These are phyloP conservation scores for Gisinianus flammeolus DNA, from an alignment of 2,888 invertebrate species.

Conservation along the genomic window DNA sequence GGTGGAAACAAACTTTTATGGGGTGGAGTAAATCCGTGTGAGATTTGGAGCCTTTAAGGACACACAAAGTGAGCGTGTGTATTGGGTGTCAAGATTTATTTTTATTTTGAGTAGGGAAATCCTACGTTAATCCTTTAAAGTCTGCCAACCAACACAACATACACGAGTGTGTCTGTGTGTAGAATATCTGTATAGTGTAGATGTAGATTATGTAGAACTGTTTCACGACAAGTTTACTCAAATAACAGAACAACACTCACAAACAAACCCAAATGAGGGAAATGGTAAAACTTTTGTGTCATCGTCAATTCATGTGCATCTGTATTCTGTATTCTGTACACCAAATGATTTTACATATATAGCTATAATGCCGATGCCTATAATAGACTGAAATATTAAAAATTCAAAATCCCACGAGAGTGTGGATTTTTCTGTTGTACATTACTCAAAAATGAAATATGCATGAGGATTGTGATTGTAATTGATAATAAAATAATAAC, in stretches of 20 bases:
- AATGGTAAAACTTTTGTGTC: neutral
- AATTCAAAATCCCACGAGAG: too few relatives aligned
- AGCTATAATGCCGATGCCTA: too few relatives aligned
- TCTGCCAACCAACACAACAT: neutral
- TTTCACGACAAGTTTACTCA: constrained; percentile 13
- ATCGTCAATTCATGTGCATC: neutral
- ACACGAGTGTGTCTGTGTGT: too few relatives aligned
- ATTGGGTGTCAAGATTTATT: neutral
- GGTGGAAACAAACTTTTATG: neutral
- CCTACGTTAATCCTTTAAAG: constrained; percentile 15
- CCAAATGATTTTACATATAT: too few relatives aligned
- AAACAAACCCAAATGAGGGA: constrained; percentile 8
- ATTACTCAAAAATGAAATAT: too few relatives aligned
- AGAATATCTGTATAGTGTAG: neutral
- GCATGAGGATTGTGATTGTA: too few relatives aligned
- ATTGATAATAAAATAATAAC: too few relatives aligned
- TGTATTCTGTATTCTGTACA: neutral
- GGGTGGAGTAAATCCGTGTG: neutral
- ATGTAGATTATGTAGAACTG: neutral
- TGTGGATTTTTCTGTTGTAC: too few relatives aligned
- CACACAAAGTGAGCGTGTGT: neutral
- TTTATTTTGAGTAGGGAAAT: neutral
- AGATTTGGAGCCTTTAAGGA: neutral
- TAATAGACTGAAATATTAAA: too few relatives aligned
- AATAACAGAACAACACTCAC: constrained; percentile 10